Evolutionary conservation across 2,888 invertebrate genomes (phyloP).

Genomic region (Polyommatus icarus): DNA sequence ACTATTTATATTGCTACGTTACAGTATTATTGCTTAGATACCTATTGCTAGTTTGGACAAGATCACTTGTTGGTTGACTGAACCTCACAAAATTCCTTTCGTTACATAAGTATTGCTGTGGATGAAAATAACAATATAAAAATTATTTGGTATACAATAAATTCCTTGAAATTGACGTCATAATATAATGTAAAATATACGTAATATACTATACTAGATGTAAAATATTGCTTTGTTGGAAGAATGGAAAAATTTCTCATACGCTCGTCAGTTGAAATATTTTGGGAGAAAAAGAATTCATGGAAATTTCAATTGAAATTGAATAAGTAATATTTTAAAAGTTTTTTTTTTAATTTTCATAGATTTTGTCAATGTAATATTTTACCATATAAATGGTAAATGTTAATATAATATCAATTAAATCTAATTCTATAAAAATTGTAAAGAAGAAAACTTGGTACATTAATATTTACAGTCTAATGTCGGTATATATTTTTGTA

Average conservation of each 20-base stretch:
- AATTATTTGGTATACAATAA: constrained; percentile 3
- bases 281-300: neutral
- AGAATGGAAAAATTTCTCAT: neutral
- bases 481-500: constrained; percentile 72
- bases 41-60: constrained; percentile 69
- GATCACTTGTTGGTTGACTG: constrained; percentile 43
- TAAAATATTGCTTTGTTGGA: neutral
- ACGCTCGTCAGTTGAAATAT: neutral
- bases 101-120: neutral
- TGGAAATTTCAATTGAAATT: neutral
- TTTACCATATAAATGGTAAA: constrained; percentile 39
- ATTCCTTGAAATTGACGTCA: constrained; percentile 27
- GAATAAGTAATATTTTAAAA: neutral
- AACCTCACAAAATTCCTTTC: neutral
- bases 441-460: constrained; percentile 79
- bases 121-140: constrained; percentile 24
- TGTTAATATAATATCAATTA: neutral
- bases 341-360: neutral
- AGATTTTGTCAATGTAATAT: constrained; percentile 23
- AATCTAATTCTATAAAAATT: constrained; percentile 63
- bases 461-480: constrained; percentile 74
- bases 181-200: constrained; percentile 7
- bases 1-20: constrained; percentile 41
- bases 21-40: constrained; percentile 53
- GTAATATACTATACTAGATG: neutral